Evolutionary conservation across 2,797 vertebrate species (phyloP).

Genomic region (Lepilemur ruficaudatus): DNA sequence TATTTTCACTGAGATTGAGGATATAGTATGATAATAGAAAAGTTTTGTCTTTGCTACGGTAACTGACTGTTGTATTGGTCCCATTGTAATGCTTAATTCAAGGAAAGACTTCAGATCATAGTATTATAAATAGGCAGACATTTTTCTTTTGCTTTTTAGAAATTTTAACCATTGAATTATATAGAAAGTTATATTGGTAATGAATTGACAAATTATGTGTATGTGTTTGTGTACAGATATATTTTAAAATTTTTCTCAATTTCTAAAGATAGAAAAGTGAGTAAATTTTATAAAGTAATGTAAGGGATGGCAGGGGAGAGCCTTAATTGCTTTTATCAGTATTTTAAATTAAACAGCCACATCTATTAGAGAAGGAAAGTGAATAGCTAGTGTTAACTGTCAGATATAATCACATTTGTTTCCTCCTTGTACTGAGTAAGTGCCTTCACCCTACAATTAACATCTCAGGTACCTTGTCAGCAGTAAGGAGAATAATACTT

Average conservation of each 20-base stretch:
- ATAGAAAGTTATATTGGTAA: conserved; percentile 1
- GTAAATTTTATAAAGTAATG: neutral
- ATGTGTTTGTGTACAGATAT: neutral
- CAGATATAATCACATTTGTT: conserved; percentile 77
- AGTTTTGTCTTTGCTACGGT: conserved; percentile 35
- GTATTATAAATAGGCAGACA: neutral
- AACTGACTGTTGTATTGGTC: neutral
- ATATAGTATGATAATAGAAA: conserved; percentile 20
- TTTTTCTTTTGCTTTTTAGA: conserved; percentile 43
- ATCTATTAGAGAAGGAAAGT: conserved; percentile 50
- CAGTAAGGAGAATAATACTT: conserved; percentile 70
- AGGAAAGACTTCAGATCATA: neutral
- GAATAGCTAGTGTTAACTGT: conserved; percentile 63
- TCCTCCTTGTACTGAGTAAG: conserved; percentile 58
- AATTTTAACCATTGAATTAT: conserved; percentile 36
- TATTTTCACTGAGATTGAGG: neutral
- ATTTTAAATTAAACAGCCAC: conserved; percentile 61
- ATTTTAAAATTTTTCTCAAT: conserved; percentile 50
- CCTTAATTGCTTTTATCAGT: conserved; percentile 56
- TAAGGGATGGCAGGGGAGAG: neutral
- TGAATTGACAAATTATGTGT: neutral
- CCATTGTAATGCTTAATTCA: conserved; percentile 7
- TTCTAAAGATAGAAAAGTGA: conserved; percentile 54
- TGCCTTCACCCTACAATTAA: conserved; percentile 69
- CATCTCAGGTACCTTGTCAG: conserved; percentile 68